These are phyloP conservation scores for Melanaphis sacchari DNA, from an alignment of 1,140 invertebrate species.

Conservation along the genomic window DNA sequence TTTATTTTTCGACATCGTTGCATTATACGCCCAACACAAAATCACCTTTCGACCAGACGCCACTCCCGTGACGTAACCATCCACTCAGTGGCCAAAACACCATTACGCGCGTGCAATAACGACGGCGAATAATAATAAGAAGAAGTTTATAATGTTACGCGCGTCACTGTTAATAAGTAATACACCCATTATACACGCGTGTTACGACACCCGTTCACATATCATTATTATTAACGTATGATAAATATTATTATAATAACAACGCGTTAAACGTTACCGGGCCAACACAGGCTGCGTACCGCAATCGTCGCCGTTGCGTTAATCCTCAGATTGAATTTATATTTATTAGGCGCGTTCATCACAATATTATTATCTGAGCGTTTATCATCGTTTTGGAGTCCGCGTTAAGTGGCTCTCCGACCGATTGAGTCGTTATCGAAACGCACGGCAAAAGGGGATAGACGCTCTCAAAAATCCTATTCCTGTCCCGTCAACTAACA, in stretches of 20 bases:
- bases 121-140: background rate
- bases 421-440: background rate
- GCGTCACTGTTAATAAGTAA: background rate
- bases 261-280: background rate
- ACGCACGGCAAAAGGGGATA: no score
- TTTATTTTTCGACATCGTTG: background rate
- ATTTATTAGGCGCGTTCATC: background rate
- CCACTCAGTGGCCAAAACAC: background rate
- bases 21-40: background rate
- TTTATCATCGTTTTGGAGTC: no score
- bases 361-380: no score
- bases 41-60: constrained; percentile 16
- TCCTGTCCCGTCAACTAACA: background rate
- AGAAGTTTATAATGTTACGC: background rate
- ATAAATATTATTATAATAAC: background rate
- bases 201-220: background rate
- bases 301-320: background rate
- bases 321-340: background rate
- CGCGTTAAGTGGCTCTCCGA: background rate
- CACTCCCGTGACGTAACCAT: background rate
- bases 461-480: no score
- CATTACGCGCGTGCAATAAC: background rate
- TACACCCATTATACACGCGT: background rate
- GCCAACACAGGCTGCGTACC: background rate
- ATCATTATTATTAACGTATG: no score